Evolutionary conservation across 1,140 invertebrate species (phyloP), one percentile per base, ranked within the genome.

Genomic region (Brachionus angularis): DNA sequence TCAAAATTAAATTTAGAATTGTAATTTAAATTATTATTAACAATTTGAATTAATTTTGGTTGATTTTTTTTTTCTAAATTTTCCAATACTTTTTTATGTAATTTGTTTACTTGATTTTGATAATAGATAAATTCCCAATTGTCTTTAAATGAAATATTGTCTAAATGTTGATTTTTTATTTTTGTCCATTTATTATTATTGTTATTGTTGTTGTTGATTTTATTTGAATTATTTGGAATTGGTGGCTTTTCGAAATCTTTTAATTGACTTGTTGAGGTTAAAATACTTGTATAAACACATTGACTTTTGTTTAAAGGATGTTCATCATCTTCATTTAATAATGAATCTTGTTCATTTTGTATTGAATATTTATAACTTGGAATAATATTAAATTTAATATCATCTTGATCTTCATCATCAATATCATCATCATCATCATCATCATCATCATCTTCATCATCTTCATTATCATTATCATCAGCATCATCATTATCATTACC

Each of bases 11-110:
- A 58, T 23, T 34, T 27, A 3, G 21, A 39, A 12, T 36, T 58
- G 8, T 58, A 58, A 55, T 55, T 55, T 23, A 58, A 58, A 58
- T 58, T 58, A 39, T 39, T 39, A 23, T 58, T 58, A 21, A 58
- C 25, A 7, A 58, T 18, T 5, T 34, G 53, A n/a, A 58, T 58
- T 16, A 39, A 31, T 14, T 21, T 58, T n/a, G 33, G 39, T 12
- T 31, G 39, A 23, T 34, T 18, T 14, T 58, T 31, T 58, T 58
- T 58, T 39, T 58, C 53, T 18, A 58, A 39, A n/a, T 58, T 58
- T 58, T 58, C 53, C 5, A 58, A 33, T 23, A 58, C 53, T 58
- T 27, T 58, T 42, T 58, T 31, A 58, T 58, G 53, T 3, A 58
- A 23, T 42, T 58, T 58, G 5, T 34, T 31, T 7, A 58, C 53